phyloP scores from a whole-genome alignment of 2,888 invertebrate species.

The Chrysolina oricalcia region DNA sequence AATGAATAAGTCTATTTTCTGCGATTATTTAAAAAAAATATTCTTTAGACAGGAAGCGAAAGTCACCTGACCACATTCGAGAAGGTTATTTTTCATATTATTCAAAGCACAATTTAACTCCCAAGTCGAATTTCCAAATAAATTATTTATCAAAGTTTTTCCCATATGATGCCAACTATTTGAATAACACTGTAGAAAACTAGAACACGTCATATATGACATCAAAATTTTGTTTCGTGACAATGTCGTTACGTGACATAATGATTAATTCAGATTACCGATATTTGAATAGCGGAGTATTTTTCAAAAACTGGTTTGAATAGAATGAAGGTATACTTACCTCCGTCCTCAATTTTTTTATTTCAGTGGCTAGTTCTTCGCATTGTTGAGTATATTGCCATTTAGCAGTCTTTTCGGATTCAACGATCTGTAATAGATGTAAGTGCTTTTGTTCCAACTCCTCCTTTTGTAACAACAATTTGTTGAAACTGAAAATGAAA shows the following conservation, averaged over 20 bases:
- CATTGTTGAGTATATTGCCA: constrained; percentile 96
- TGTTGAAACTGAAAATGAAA: constrained; percentile 83
- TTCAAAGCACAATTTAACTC: too few relatives aligned
- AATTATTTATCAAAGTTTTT: too few relatives aligned
- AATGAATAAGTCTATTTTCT: too few relatives aligned
- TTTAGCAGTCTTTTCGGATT: constrained; percentile 92
- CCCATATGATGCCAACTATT: too few relatives aligned
- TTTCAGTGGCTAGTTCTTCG: constrained; percentile 90
- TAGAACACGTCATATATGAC: too few relatives aligned
- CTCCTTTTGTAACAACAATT: constrained; percentile 89
- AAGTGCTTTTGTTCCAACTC: constrained; percentile 94
- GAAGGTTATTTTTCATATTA: too few relatives aligned
- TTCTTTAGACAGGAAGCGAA: too few relatives aligned
- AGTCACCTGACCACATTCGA: too few relatives aligned
- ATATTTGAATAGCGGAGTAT: not conserved
- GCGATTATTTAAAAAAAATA: too few relatives aligned
- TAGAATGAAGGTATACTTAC: constrained; percentile 70
- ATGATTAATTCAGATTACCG: not conserved
- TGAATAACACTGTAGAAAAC: too few relatives aligned
- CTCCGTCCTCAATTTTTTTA: constrained; percentile 91
- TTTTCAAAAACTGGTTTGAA: not conserved
- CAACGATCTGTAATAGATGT: constrained; percentile 90
- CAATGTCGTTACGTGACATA: not conserved
- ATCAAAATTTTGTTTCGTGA: too few relatives aligned
- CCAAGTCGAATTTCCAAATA: too few relatives aligned